Base-by-base conservation (phyloP, 2,797 vertebrate species). In the Scolopax bukidnonensis region DNA sequence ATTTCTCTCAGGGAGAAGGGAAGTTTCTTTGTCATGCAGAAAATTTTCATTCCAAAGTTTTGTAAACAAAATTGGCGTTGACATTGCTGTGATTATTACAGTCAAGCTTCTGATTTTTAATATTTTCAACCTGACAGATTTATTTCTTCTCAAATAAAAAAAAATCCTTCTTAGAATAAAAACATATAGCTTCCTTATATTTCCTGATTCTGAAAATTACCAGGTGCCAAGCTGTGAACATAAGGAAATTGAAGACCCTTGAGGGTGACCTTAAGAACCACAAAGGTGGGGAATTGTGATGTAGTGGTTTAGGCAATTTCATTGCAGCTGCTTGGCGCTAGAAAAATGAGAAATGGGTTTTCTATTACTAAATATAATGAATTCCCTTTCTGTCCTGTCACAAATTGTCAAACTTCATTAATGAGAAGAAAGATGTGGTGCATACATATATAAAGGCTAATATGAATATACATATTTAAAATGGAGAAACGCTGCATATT, bases 351-450 rank as follows among this genome's bases (percentile, higher is more conserved):
- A 97, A 98, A 98, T 96, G 24, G 96, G 96, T 97, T 97, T 98
- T 96, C 96, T 96, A 73, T 97, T 97, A 97, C 97, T 94, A 97
- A 97, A 97, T 97, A 93, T 96, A 98, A 98, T 97, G 81, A 97
- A 97, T 97, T 97, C 59, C 50, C 85, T 97, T 82, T 98, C 96
- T 96, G 53, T 68, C 81, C 93, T 98, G 98, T 98, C 98, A 98
- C 97, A 98, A 98, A 97, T 97, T 98, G 98, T 98, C 98, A 98
- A 98, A 98, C 97, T 97, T 97, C 97, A 97, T 98, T 98, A 98
- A 96, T 94, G 61, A 89, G 93, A 96, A 94, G 90, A 95, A 92
- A 96, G 92, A 96, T 93, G 89, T 33, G 84, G 79, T 54, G 63
- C 84, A 70, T 71, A 91, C 85, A 51, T 87, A 94, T 65, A 76